Evolutionary conservation across 1,140 invertebrate genomes (phyloP).

Genomic region (Leptinotarsa undecemlineata): DNA sequence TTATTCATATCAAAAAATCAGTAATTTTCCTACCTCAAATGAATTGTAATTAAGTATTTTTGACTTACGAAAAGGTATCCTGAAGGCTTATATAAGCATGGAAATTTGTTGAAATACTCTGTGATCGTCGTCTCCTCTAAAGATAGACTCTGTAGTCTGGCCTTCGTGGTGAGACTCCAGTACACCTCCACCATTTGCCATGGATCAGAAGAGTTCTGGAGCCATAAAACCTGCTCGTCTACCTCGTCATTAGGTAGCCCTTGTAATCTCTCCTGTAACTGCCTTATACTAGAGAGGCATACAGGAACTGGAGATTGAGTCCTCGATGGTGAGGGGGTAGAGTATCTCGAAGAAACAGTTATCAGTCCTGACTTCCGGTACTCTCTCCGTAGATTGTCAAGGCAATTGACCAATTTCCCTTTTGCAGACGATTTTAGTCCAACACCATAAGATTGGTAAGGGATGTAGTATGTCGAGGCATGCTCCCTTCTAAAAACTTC

Average conservation of each 20-base stretch:
- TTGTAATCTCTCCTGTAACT: not conserved
- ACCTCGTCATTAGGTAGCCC: not conserved
- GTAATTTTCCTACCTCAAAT: not conserved
- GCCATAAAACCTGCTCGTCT: not conserved
- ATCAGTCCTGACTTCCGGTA: not conserved
- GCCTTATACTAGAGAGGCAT: not conserved
- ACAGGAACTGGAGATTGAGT: not conserved
- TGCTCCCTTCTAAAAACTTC: not conserved
- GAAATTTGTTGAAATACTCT: slow-evolving; percentile 3
- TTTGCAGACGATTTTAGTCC: not conserved
- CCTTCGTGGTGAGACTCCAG: not conserved
- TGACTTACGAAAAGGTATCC: not conserved
- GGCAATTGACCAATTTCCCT: not conserved
- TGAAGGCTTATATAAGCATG: not conserved
- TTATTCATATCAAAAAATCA: not conserved
- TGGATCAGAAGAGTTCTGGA: not conserved
- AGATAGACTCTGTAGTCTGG: not conserved
- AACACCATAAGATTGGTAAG: not conserved
- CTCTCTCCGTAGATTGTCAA: not conserved
- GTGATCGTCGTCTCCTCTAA: not conserved
- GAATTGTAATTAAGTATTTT: not conserved
- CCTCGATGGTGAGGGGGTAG: not conserved
- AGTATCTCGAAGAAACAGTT: not conserved
- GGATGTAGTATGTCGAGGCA: not conserved
- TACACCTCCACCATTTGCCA: not conserved